Evolutionary conservation across 2,888 invertebrate species (phyloP), one percentile per base, ranked within the genome.

Genomic region (Heliothis peltigera): DNA sequence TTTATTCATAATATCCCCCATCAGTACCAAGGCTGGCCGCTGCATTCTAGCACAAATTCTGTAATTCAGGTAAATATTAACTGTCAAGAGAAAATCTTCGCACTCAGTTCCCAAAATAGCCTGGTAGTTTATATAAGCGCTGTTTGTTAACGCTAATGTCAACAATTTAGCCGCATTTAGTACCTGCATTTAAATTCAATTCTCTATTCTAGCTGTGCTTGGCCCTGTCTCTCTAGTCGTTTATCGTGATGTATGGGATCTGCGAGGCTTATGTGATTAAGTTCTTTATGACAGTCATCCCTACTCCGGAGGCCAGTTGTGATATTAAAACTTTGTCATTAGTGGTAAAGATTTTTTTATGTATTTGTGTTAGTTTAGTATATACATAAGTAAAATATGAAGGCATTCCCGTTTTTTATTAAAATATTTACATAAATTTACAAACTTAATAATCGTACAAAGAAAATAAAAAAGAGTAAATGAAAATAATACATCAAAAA

Each of bases 281-380:
- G 46, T 58, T 59, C 42, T 46, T 71, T 43, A 75, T 51, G 61
- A 51, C 54, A 71, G 19, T 54, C 44, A 42, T 44, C 39, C 49
- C 2, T 10, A 4, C 43, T 22, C 51, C 6, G 17, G 19, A 46
- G 28, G 49, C 28, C 51, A 71, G 42, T 22, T 48, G 10, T 44
- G 52, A 52, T 69, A 71, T 64, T 52, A 71, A 56, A 69, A 64
- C 43, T 71, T 71, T 57, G 42, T 35, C 64, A 48, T 70, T 64
- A 19, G 52, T 35, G 4, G 10, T 52, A 10, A 0, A 54, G 18
- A 67, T 28, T 8, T 28, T 10, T 28, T 0, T 28, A 28, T 0
- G 10, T 28, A n/a, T n/a, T n/a, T n/a, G n/a, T n/a, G n/a, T 28
- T 10, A 28, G 28, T 8, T 28, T 10, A 2, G 10, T 39, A n/a